A percentile compares a stretch with the other conserved stretches of the same genome.
These are phyloP conservation scores for Bombus superbus DNA, from an alignment of 1,140 invertebrate genomes.

Conservation along the genomic window DNA sequence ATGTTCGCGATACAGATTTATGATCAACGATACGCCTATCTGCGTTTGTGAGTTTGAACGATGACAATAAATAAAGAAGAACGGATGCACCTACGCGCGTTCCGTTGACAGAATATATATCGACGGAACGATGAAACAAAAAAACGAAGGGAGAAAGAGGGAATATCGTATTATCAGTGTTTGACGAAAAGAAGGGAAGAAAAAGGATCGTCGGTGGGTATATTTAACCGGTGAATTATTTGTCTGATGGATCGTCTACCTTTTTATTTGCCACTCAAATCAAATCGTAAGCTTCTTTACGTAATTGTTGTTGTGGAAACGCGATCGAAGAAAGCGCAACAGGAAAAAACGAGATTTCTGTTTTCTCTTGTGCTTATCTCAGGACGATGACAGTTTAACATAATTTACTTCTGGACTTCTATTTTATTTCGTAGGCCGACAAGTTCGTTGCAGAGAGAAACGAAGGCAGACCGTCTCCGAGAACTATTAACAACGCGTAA, in stretches of 20 bases:
- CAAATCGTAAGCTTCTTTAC: neutral
- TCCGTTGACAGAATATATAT: neutral
- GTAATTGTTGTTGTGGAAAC: neutral
- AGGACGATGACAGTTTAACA: no score
- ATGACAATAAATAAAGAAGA: neutral
- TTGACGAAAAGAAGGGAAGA: no score
- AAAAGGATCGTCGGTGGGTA: neutral
- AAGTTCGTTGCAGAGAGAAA: neutral
- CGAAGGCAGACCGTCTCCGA: neutral
- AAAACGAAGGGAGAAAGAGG: neutral
- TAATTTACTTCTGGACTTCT: neutral
- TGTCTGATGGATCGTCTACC: neutral
- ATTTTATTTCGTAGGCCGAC: neutral
- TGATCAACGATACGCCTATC: constrained; percentile 23
- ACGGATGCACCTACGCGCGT: neutral
- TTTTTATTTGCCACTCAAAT: neutral
- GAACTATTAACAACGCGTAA: constrained; percentile 29
- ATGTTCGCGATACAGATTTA: constrained; percentile 36
- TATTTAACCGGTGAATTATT: neutral
- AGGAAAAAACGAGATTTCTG: neutral
- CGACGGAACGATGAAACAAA: neutral
- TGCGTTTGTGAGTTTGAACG: constrained; percentile 14
- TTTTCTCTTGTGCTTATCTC: neutral
- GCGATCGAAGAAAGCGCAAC: neutral
- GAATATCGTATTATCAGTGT: neutral